Base-by-base conservation (phyloP, 2,888 invertebrate species). In the Rutpela maculata region DNA sequence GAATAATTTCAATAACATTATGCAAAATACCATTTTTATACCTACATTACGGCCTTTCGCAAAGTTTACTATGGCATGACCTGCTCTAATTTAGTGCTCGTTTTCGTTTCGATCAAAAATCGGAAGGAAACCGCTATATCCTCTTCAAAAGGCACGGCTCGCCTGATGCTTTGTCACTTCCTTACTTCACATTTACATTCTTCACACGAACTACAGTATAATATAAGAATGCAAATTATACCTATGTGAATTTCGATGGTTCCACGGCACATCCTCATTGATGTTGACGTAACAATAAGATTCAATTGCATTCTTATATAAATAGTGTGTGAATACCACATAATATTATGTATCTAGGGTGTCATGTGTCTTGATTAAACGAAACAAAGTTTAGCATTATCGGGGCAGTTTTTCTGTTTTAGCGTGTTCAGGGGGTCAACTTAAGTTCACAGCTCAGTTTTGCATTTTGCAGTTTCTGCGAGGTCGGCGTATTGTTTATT, bases 111-210 rank as follows among this genome's bases (percentile, higher is more conserved):
- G 38, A 18, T 31, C 70, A 38, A 38, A 43, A 19, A 63, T 72
- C 76, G 79, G 79, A 79, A 79, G 79, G 75, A 79, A 79, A 77
- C 79, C 79, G 77, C 79, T 77, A 79, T 79, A 73, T 79, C 79
- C 77, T 70, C 50, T 55, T 69, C 55, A 75, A 75, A 73, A 59
- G 22, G 59, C 59, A 18, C 19, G 68, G 55, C 57, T 57, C 31
- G 38, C 63, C 7, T 18, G 59, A 59, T 63, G 19, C 57, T 56
- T 50, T 31, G 43, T 60, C 60, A 56, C 57, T 62, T 66, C 55
- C 15, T 65, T 43, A 17, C n/a, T 15, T 22, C 38, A 50, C 57
- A 75, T 67, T 50, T 11, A 15, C n/a, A 67, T 67, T 67, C 67
- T 67, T 67, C 55, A 50, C 67, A 67, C 50, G 71, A 15, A 62